Evolutionary conservation across 2,113 vertebrate genomes (phyloP).

Genomic region (Lichenostomus cassidix): DNA sequence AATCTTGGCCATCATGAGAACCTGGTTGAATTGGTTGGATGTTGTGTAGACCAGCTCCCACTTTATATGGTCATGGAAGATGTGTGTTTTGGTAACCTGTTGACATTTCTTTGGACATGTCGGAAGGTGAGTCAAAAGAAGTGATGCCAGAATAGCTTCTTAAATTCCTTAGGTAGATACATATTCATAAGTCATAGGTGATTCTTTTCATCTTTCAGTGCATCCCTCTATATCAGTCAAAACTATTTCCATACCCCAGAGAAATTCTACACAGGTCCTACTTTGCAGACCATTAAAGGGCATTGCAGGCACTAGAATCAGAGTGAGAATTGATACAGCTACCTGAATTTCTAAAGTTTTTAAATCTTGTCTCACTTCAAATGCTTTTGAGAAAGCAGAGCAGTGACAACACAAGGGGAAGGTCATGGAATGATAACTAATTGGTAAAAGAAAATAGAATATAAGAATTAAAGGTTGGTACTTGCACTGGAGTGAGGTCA

Average conservation of each 20-base stretch:
- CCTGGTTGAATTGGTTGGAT: slow-evolving; percentile 73
- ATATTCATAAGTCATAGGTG: neutral
- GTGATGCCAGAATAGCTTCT: neutral
- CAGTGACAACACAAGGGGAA: neutral
- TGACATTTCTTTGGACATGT: slow-evolving; percentile 79
- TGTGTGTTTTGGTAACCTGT: slow-evolving; percentile 64
- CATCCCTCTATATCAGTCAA: neutral
- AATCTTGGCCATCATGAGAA: slow-evolving; percentile 70
- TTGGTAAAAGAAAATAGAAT: neutral
- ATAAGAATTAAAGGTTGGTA: neutral
- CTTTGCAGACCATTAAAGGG: neutral
- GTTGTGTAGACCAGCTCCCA: slow-evolving; percentile 68
- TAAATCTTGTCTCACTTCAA: neutral
- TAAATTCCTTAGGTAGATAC: neutral
- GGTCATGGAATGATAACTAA: neutral
- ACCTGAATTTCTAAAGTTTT: neutral
- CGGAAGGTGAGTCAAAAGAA: slow-evolving; percentile 68
- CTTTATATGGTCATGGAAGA: slow-evolving; percentile 75
- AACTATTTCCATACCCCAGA: neutral
- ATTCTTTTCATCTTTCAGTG: neutral
- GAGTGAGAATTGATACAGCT: neutral
- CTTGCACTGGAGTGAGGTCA: neutral
- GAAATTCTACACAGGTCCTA: neutral
- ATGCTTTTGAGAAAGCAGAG: neutral
- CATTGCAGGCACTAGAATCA: neutral